phyloP scores from a whole-genome alignment of 2,797 vertebrate genomes.

The Chaetodon trifasciatus region DNA sequence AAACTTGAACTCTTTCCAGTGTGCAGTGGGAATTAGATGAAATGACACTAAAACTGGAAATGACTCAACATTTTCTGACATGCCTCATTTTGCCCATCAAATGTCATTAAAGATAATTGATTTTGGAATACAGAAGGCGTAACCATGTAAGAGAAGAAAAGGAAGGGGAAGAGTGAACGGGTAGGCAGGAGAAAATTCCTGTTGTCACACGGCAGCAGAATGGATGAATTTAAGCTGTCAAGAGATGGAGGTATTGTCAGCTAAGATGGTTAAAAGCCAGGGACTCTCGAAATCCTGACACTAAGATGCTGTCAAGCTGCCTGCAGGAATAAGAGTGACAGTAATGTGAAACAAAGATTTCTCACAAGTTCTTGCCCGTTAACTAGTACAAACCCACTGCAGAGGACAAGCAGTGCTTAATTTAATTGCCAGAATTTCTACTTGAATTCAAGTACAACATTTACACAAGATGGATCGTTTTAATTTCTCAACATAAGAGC shows the following conservation, averaged over 20 bases:
- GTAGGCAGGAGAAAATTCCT: slow-evolving; percentile 56
- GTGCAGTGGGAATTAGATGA: slow-evolving; percentile 49
- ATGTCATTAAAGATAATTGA: slow-evolving; percentile 63
- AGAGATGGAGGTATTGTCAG: slow-evolving; percentile 79
- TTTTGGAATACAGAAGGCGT: slow-evolving; percentile 51
- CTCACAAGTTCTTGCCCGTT: slow-evolving; percentile 26
- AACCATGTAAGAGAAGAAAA: slow-evolving; percentile 40
- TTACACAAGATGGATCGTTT: not conserved
- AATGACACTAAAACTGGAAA: slow-evolving; percentile 58
- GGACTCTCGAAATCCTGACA: slow-evolving; percentile 79
- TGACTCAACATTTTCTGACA: slow-evolving; percentile 64
- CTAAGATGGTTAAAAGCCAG: slow-evolving; percentile 79
- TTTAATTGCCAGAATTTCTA: slow-evolving; percentile 14
- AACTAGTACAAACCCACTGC: slow-evolving; percentile 25
- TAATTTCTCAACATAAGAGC: not conserved
- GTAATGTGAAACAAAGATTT: slow-evolving; percentile 70
- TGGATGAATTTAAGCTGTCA: slow-evolving; percentile 80
- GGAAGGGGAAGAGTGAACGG: slow-evolving; percentile 31
- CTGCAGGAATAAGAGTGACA: slow-evolving; percentile 70
- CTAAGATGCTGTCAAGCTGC: slow-evolving; percentile 80
- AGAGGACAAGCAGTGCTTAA: not conserved
- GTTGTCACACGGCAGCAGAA: slow-evolving; percentile 72
- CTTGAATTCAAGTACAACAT: not conserved
- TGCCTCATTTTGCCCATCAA: slow-evolving; percentile 64
- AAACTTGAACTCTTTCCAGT: slow-evolving; percentile 60